Evolutionary conservation across 2,113 vertebrate species (phyloP).

Genomic region (Myrmecobius fasciatus): DNA sequence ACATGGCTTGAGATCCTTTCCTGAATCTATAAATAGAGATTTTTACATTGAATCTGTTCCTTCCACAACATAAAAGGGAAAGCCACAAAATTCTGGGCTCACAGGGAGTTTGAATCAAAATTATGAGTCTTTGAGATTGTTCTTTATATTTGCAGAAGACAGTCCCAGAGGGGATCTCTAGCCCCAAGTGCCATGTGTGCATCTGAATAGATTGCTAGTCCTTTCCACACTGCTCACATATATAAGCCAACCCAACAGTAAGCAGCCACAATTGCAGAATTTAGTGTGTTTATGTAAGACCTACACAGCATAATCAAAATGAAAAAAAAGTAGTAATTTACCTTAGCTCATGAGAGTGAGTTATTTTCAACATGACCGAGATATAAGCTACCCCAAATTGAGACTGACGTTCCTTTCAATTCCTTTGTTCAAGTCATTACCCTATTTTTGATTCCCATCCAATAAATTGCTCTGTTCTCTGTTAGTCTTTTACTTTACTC

Average conservation of each 20-base stretch:
- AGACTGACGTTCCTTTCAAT: neutral
- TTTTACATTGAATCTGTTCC: slow-evolving; percentile 47
- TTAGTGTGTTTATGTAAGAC: neutral
- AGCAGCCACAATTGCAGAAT: neutral
- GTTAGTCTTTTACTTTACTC: neutral
- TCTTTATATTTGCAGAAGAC: slow-evolving; percentile 42
- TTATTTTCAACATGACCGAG: neutral
- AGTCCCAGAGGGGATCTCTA: slow-evolving; percentile 8
- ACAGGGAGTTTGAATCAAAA: slow-evolving; percentile 13
- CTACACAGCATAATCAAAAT: neutral
- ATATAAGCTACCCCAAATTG: neutral
- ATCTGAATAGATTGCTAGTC: slow-evolving; percentile 6
- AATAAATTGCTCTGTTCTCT: neutral
- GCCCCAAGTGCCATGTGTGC: neutral
- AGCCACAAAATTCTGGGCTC: slow-evolving; percentile 53
- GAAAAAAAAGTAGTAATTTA: neutral
- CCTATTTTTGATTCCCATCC: neutral
- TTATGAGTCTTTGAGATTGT: neutral
- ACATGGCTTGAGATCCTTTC: slow-evolving; percentile 68
- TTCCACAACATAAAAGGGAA: slow-evolving; percentile 61
- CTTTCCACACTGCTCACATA: slow-evolving; percentile 1
- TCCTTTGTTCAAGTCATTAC: neutral
- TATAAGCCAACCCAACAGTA: neutral
- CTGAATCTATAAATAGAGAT: slow-evolving; percentile 67
- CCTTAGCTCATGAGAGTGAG: neutral